Percentiles rank a stretch among this genome's conserved stretches.
Conservation (phyloP, 2,888 invertebrate species). For the Sarcophaga subvicina region DNA sequence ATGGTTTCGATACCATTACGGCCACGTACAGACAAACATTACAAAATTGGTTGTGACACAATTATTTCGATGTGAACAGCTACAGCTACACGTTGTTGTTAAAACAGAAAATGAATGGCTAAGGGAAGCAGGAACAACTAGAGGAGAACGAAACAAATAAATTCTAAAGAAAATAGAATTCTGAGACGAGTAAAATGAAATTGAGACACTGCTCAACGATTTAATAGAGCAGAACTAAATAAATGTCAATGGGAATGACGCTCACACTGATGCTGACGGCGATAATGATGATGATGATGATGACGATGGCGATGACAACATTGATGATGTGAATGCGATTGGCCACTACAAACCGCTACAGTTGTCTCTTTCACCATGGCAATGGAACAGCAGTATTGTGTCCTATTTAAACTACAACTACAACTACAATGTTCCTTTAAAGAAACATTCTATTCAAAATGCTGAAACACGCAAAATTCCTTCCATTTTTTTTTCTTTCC, state of each 20-base stretch:
- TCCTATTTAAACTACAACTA: not conserved
- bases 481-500: too few relatives aligned
- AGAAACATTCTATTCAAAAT: not conserved
- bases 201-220: constrained; percentile 50
- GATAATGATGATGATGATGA: not conserved
- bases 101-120: not conserved
- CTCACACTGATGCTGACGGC: not conserved
- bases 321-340: constrained; percentile 16
- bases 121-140: not conserved
- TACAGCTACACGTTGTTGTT: too few relatives aligned
- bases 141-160: not conserved
- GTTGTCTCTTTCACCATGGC: not conserved
- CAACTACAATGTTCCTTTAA: not conserved
- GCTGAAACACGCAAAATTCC: constrained; percentile 58
- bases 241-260: constrained; percentile 55
- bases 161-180: not conserved
- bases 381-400: not conserved
- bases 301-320: not conserved
- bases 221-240: constrained; percentile 62
- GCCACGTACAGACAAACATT: constrained; percentile 33
- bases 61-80: not conserved
- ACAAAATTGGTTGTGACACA: not conserved
- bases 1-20: not conserved
- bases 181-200: constrained; percentile 10
- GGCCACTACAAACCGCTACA: not conserved